A percentile compares a stretch with the other conserved stretches of the same genome.
Conservation (phyloP, 2,797 vertebrate genomes). For the Propithecus deckenii region DNA sequence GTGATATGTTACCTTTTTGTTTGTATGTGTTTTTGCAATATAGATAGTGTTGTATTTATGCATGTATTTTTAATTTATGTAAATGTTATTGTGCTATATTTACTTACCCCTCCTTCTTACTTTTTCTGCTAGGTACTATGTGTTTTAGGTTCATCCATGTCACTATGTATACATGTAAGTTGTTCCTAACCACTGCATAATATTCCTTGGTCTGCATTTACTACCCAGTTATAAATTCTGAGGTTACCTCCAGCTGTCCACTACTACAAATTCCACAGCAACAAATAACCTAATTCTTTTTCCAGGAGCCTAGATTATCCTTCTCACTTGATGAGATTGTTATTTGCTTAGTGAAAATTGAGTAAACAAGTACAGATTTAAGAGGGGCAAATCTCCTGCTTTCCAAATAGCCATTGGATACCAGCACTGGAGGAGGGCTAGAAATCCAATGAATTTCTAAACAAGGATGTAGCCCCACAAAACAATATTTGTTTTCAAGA, state of each 20-base stretch:
- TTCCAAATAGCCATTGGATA: not conserved
- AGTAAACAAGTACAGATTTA: not conserved
- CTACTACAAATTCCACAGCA: not conserved
- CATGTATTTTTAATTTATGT: not conserved
- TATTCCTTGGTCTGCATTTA: not conserved
- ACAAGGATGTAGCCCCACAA: not conserved
- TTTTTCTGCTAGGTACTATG: not conserved
- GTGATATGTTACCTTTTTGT: not conserved
- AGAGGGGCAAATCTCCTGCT: not conserved
- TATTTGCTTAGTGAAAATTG: constrained; percentile 9
- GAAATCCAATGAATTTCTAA: constrained; percentile 8
- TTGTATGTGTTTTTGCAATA: not conserved
- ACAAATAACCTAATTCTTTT: not conserved
- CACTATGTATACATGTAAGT: not conserved
- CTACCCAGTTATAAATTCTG: not conserved
- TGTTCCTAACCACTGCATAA: not conserved
- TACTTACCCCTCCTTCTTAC: not conserved
- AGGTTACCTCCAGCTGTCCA: not conserved
- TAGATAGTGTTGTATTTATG: not conserved
- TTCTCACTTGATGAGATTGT: constrained; percentile 12
- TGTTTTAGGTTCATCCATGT: not conserved
- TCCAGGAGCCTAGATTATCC: not conserved
- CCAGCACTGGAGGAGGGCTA: not conserved
- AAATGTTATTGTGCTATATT: not conserved
- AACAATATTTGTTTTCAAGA: constrained; percentile 37